These are phyloP conservation scores for Leptodactylus fallax DNA, from an alignment of 2,797 vertebrate species.

Conservation along the genomic window DNA sequence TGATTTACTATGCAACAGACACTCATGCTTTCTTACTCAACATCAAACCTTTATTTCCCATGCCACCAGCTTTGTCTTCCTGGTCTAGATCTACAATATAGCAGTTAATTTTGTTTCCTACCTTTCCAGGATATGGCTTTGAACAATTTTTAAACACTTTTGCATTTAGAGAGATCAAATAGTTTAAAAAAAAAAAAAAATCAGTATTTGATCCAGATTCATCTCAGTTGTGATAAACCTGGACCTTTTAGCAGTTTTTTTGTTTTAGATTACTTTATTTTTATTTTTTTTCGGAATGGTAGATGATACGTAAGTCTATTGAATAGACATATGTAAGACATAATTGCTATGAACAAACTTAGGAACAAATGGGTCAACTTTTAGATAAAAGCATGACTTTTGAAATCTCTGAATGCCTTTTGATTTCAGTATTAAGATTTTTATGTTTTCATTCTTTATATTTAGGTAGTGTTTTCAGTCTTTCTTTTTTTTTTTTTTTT, in stretches of 20 bases:
- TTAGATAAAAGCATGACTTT: slow-evolving; percentile 79
- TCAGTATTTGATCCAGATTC: slow-evolving; percentile 83
- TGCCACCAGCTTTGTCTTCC: slow-evolving; percentile 83
- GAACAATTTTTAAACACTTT: slow-evolving; percentile 82
- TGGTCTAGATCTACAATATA: slow-evolving; percentile 80
- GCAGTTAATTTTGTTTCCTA: slow-evolving; percentile 67
- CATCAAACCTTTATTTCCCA: slow-evolving; percentile 73
- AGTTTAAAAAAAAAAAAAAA: slow-evolving; percentile 65
- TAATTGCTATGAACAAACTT: slow-evolving; percentile 78
- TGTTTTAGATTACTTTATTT: slow-evolving; percentile 71
- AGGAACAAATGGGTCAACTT: slow-evolving; percentile 77
- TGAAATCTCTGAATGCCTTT: slow-evolving; percentile 83
- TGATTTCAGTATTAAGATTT: slow-evolving; percentile 86
- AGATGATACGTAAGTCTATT: slow-evolving; percentile 68
- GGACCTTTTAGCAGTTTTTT: slow-evolving; percentile 71
- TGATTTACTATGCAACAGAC: slow-evolving; percentile 94
- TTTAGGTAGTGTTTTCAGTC: slow-evolving; percentile 80
- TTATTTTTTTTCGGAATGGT: slow-evolving; percentile 46
- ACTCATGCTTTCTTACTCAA: slow-evolving; percentile 75
- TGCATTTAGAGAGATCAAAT: slow-evolving; percentile 79
- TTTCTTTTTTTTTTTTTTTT: slow-evolving; percentile 65
- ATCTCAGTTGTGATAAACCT: slow-evolving; percentile 80
- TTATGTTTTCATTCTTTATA: slow-evolving; percentile 82
- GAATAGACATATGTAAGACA: slow-evolving; percentile 74
- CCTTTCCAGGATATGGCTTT: slow-evolving; percentile 73